Conservation (phyloP, 1,140 invertebrate genomes). For the Drosophila sp. region DNA sequence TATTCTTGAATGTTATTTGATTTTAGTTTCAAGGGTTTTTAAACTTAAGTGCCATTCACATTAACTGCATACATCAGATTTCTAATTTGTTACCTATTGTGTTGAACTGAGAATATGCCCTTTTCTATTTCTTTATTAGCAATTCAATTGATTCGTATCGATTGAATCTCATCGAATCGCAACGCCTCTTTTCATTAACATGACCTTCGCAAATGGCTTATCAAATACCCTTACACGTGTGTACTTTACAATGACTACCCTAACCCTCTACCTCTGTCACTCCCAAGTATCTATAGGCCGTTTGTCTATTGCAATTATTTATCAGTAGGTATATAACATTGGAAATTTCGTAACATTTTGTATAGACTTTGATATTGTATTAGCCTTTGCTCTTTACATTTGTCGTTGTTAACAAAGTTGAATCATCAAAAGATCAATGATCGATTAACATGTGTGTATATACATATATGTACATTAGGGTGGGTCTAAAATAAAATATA, state of each 20-base stretch:
- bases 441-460: not conserved
- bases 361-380: not conserved
- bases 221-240: not conserved
- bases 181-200: constrained; percentile 12
- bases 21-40: not conserved
- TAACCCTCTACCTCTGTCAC: not conserved
- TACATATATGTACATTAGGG: not conserved
- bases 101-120: not conserved
- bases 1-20: not conserved
- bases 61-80: too few species aligned
- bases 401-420: not conserved
- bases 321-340: not conserved
- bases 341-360: not conserved
- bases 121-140: not conserved
- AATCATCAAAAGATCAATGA: constrained; percentile 9
- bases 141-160: not conserved
- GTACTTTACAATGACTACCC: not conserved
- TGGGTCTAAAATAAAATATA: not conserved
- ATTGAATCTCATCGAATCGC: not conserved
- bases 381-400: not conserved
- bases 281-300: constrained; percentile 17
- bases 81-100: not conserved
- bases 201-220: constrained; percentile 7
- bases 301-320: constrained; percentile 5
- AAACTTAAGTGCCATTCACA: not conserved